phyloP scores from a whole-genome alignment of 2,888 invertebrate genomes.

The Tachina lurida region DNA sequence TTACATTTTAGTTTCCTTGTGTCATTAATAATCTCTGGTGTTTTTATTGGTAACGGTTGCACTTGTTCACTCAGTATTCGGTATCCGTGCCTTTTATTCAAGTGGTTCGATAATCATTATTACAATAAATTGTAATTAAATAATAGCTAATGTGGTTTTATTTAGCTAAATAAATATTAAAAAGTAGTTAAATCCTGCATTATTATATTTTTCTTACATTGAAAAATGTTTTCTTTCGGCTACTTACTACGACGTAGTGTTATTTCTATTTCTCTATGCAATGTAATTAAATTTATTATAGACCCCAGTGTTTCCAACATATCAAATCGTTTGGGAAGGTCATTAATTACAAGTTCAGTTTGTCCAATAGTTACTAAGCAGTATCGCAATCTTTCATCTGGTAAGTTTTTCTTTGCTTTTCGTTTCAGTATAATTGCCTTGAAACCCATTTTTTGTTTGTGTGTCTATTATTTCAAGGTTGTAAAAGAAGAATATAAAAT shows the following conservation, averaged over 20 bases:
- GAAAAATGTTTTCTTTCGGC: slow-evolving; percentile 78
- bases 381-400: slow-evolving; percentile 62
- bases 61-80: background rate
- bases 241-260: slow-evolving; percentile 73
- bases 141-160: slow-evolving; percentile 39
- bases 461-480: background rate
- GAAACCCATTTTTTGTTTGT: slow-evolving; percentile 59
- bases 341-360: background rate
- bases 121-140: slow-evolving; percentile 47
- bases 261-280: slow-evolving; percentile 50
- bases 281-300: slow-evolving; percentile 23
- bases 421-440: slow-evolving; percentile 42
- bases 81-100: background rate
- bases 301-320: background rate
- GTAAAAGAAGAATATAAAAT: no score
- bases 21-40: background rate
- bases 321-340: background rate
- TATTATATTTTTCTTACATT: background rate
- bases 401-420: slow-evolving; percentile 46
- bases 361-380: slow-evolving; percentile 35
- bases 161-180: background rate
- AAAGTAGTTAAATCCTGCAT: no score
- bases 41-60: slow-evolving; percentile 1
- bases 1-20: slow-evolving; percentile 50
- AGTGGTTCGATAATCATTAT: slow-evolving; percentile 54